Percentiles rank a stretch among this genome's conserved stretches.
phyloP scores from a whole-genome alignment of 1,140 invertebrate genomes.

The Ladona fulva region DNA sequence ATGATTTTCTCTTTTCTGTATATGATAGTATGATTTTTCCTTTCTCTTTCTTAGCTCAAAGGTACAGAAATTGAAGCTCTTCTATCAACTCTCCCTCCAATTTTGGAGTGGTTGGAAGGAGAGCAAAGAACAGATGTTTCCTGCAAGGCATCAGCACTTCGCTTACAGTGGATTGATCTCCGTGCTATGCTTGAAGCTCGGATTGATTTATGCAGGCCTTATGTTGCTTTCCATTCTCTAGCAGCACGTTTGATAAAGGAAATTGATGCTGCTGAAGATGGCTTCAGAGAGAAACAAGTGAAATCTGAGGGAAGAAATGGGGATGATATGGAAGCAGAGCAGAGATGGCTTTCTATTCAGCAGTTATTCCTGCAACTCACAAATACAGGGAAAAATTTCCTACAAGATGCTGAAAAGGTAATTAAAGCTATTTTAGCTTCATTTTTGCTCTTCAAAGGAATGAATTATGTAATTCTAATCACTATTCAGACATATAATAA shows the following conservation, averaged over 20 bases:
- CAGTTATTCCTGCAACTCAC: conserved; percentile 49
- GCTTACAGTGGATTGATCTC: conserved; percentile 32
- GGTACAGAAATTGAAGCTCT: conserved; percentile 55
- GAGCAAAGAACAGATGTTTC: conserved; percentile 52
- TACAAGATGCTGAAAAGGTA: conserved; percentile 53
- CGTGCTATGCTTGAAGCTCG: conserved; percentile 41
- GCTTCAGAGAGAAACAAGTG: conserved; percentile 35
- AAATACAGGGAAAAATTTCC: conserved; percentile 55
- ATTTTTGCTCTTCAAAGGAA: too few relatives aligned
- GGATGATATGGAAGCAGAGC: conserved; percentile 43
- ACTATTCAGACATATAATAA: too few relatives aligned
- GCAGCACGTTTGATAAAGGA: conserved; percentile 55
- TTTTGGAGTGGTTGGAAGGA: conserved; percentile 57
- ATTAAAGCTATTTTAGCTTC: too few relatives aligned
- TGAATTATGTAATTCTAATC: too few relatives aligned
- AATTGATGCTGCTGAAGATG: conserved; percentile 53
- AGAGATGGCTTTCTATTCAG: conserved; percentile 49
- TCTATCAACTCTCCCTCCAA: conserved; percentile 49
- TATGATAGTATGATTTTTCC: conserved; percentile 26
- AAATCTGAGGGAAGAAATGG: conserved; percentile 22
- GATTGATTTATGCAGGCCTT: conserved; percentile 51
- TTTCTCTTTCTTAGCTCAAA: conserved; percentile 45
- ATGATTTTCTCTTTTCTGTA: conserved; percentile 23
- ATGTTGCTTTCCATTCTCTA: conserved; percentile 64
- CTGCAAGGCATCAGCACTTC: conserved; percentile 39